Percentiles rank a stretch among this genome's conserved stretches.
Evolutionary conservation across 92 coral and sea anemone species (phyloP).

Genomic region (Palythoa heliodiscus): DNA sequence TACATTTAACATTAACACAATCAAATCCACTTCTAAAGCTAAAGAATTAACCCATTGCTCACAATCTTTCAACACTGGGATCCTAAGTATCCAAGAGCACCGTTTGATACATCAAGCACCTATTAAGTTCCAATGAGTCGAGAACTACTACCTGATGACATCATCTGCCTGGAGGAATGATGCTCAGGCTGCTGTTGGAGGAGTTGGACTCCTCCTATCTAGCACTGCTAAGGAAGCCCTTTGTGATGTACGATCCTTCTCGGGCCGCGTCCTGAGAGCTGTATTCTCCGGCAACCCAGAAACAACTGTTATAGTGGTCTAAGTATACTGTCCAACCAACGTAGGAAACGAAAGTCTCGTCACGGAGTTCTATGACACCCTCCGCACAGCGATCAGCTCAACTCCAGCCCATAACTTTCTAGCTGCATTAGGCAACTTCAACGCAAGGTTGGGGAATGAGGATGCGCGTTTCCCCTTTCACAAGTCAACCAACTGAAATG

Average conservation of each 20-base stretch:
- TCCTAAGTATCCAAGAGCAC: not conserved
- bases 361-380: not conserved
- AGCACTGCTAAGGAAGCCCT: not conserved
- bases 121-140: not conserved
- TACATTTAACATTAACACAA: not conserved
- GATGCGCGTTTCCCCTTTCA: slow-evolving; percentile 31
- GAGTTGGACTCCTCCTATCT: not conserved
- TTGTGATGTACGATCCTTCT: not conserved
- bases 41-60: not conserved
- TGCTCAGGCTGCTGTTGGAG: not conserved
- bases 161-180: too few species aligned
- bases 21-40: not conserved
- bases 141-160: not conserved
- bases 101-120: not conserved
- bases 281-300: not conserved
- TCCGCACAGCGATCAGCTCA: not conserved
- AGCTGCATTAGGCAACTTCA: too few species aligned
- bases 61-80: not conserved
- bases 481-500: slow-evolving; percentile 49
- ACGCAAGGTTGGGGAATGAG: not conserved
- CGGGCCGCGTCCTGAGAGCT: not conserved
- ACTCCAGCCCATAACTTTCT: slow-evolving; percentile 4
- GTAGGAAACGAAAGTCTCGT: not conserved
- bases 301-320: not conserved
- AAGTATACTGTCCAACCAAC: not conserved